phyloP scores from a whole-genome alignment of 2,797 vertebrate species.

The Lemur catta region DNA sequence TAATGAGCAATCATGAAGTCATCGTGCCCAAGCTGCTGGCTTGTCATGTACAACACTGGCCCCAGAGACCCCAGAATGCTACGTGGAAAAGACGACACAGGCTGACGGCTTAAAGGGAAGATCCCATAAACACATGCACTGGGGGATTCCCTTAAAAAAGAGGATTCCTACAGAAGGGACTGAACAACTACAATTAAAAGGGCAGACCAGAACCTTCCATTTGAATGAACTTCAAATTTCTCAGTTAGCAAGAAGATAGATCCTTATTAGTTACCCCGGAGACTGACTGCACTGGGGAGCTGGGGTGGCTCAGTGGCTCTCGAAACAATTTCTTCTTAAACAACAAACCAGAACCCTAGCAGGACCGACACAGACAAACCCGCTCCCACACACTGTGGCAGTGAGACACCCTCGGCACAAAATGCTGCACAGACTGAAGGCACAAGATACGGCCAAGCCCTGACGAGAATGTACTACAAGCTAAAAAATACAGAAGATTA shows the following conservation, averaged over 20 bases:
- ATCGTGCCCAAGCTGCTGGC: no score
- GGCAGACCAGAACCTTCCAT: not conserved
- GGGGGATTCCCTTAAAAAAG: not conserved
- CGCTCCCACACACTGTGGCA: fast-evolving
- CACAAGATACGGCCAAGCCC: fast-evolving
- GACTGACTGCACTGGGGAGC: fast-evolving
- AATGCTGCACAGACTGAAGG: fast-evolving
- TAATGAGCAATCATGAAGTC: not conserved
- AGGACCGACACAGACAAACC: fast-evolving
- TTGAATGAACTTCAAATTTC: fast-evolving
- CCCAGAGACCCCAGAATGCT: not conserved
- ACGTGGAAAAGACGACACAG: not conserved
- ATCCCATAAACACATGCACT: not conserved
- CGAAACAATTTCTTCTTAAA: not conserved
- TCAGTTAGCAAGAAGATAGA: not conserved
- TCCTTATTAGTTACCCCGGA: not conserved
- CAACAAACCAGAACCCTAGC: no score
- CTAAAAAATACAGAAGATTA: not conserved
- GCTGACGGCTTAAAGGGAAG: not conserved
- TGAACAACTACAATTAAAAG: not conserved
- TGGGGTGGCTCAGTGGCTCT: not conserved
- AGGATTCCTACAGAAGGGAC: not conserved
- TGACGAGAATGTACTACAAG: fast-evolving
- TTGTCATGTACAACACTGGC: fast-evolving
- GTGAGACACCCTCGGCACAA: fast-evolving